Base-by-base conservation (phyloP, 2,888 invertebrate genomes). In the Rhagium mordax region DNA sequence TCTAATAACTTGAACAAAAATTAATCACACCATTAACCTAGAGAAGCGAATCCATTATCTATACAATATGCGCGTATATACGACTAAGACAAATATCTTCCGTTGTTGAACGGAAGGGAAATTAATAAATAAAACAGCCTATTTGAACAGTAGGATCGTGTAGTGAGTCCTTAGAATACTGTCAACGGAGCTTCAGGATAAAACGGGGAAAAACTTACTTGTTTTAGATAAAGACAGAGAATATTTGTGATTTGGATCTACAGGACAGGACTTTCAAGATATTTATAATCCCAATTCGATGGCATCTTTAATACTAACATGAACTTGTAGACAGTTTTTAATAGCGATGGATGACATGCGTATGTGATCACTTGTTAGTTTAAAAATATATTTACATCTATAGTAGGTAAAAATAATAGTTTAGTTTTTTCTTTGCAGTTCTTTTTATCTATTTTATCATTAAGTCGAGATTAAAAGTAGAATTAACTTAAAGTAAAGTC, bases 31-130 rank as follows among this genome's bases (percentile, higher is more conserved):
- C 79, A 79, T 81, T 76, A 79, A 76, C 75, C 61, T 74, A 68
- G 79, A 78, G 79, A 80, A 79, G 80, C 74, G 81, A 79, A 83
- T 82, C 80, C 80, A 82, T 83, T 83, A 83, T 83, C 82, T 78
- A 79, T 79, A 78, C 81, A 81, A 81, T 81, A 78, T 79, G 78
- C 80, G 65, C 70, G 66, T 64, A 71, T 67, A 62, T 49, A 65
- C 70, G 76, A 80, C 76, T 75, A 79, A 81, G 80, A 83, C 79
- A 81, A 82, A 83, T 82, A 81, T 77, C 72, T 72, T 20, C 47
- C 47, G 61, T 47, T 47, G 47, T 61, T 61, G 21, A 20, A 61
- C 41, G 41, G 47, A 47, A 47, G 47, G 47, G 48, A 47, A 61
- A 61, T 61, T 61, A 61, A 61, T 61, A 61, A 61, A 61, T 61